Evolutionary conservation across 2,113 vertebrate genomes (phyloP), one percentile per base, ranked within the genome.

Genomic region (Nesogale talazaci): DNA sequence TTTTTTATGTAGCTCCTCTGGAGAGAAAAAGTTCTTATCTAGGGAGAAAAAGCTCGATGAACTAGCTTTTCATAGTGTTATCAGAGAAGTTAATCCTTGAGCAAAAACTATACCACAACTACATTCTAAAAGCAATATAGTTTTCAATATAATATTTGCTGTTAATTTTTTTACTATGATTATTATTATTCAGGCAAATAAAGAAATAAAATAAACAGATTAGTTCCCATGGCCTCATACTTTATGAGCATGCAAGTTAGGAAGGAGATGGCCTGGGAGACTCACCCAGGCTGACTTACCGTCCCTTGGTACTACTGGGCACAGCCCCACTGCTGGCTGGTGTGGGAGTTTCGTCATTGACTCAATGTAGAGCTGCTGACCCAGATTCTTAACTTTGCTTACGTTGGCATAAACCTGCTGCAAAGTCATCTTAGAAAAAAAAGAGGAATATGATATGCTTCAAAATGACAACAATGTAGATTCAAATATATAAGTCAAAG

Each of bases 351-450:
- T 98, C 93, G 97, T 98, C 80, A 95, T 96, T 0, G 98, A 98
- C 9, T 98, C 97, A 56, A 98, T 52, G 94, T 98, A 98, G 1
- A 98, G 96, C 94, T 98, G 98, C 94, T 98, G 98, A 3, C 98
- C 98, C 91, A 98, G 96, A 69, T 97, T 98, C 97, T 99, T 99
- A 61, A 98, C 98, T 93, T 98, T 95, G 93, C 98, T 99, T 7
- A 99, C 98, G 94, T 98, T 98, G 92, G 98, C 98, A 96, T 97
- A 99, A 92, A 99, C 98, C 92, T 99, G 98, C 91, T 98, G 98
- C 92, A 99, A 96, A 9, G 98, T 98, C 98, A 98, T 96, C 98
- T 99, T 89, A 42, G 95, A 57, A 80, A 46, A 81, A 89, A 96
- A 20, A 1, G 65, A 36, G 1, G 65, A 36, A 78, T 10, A 76